These are phyloP conservation scores for Ptilodon capucinus DNA, from an alignment of 2,888 invertebrate species.

Conservation along the genomic window DNA sequence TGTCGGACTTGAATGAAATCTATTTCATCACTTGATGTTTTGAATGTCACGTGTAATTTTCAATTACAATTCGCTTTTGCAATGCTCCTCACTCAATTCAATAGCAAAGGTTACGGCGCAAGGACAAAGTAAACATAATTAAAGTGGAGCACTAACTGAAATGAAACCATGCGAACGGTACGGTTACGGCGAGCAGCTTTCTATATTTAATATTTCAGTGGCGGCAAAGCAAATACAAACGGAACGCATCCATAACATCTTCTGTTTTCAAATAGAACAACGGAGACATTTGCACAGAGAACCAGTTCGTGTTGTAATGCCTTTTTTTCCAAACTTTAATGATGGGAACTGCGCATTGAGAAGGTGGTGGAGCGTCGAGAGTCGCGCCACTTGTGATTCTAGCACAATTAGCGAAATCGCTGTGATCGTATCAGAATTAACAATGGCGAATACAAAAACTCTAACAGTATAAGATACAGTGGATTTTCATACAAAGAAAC, in stretches of 20 bases:
- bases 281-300: constrained; percentile 22
- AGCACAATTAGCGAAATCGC: constrained; percentile 59
- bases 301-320: constrained; percentile 24
- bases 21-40: neutral
- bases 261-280: constrained; percentile 17
- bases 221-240: neutral
- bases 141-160: neutral
- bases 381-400: constrained; percentile 34
- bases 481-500: constrained; percentile 35
- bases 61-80: neutral
- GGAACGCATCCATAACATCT: neutral
- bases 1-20: neutral
- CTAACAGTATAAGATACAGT: constrained; percentile 22
- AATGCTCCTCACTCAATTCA: neutral
- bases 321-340: constrained; percentile 40
- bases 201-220: neutral
- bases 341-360: constrained; percentile 55
- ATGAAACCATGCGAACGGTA: neutral
- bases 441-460: constrained; percentile 44
- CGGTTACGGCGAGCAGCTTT: too few relatives aligned
- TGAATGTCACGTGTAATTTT: neutral
- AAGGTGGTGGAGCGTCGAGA: constrained; percentile 44
- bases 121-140: constrained; percentile 1
- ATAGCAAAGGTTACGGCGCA: constrained; percentile 1
- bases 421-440: constrained; percentile 47